Conservation (phyloP, 2,888 invertebrate genomes). For the Adelognathus sp. region DNA sequence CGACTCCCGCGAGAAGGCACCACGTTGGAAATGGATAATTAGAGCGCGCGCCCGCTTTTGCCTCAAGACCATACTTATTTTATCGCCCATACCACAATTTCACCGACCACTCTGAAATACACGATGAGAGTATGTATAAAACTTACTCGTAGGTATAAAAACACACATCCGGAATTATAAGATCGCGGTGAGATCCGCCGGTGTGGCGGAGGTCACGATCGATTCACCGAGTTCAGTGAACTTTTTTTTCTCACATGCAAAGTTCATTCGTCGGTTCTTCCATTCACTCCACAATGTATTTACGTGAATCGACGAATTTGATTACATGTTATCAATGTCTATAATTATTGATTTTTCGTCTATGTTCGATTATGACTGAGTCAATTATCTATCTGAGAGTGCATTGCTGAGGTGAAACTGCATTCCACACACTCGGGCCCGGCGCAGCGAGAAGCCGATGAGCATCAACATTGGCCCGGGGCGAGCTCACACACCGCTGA, state of each 20-base stretch:
- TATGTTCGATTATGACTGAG: slow-evolving; percentile 1
- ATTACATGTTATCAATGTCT: no score
- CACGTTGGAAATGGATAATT: slow-evolving; percentile 54
- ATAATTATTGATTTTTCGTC: slow-evolving; percentile 5
- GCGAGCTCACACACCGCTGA: slow-evolving; percentile 69
- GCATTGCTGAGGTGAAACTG: slow-evolving; percentile 21
- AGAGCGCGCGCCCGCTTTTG: slow-evolving; percentile 39
- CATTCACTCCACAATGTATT: no score
- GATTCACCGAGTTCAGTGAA: slow-evolving; percentile 48
- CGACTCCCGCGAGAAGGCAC: slow-evolving; percentile 28
- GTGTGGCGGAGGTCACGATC: slow-evolving; percentile 10
- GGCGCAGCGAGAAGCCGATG: background rate
- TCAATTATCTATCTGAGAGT: background rate
- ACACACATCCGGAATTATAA: slow-evolving; percentile 36
- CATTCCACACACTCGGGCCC: slow-evolving; percentile 28
- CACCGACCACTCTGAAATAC: background rate
- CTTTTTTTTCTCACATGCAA: slow-evolving; percentile 10
- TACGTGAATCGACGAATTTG: no score
- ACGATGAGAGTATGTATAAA: background rate
- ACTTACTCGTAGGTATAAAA: background rate
- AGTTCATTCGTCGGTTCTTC: background rate
- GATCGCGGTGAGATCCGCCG: slow-evolving; percentile 17
- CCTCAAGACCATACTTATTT: slow-evolving; percentile 16
- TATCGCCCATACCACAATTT: background rate
- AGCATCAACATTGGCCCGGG: slow-evolving; percentile 62